Evolutionary conservation across 2,888 invertebrate genomes (phyloP).

Genomic region (Ophraella communa): DNA sequence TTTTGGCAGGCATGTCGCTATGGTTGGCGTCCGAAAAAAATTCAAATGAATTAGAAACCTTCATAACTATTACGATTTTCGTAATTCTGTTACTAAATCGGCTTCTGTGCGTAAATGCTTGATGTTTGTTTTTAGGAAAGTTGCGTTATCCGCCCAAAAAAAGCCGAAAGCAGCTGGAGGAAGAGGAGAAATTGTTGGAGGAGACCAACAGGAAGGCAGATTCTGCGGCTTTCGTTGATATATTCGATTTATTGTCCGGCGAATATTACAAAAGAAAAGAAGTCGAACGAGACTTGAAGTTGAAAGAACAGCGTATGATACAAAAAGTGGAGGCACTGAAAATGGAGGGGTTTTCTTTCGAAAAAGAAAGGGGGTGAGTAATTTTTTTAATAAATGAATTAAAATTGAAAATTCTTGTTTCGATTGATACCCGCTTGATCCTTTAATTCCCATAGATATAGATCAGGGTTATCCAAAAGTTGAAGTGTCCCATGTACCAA

Average conservation of each 20-base stretch:
- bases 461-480: too few relatives aligned
- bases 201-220: constrained; percentile 50
- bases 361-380: constrained; percentile 19
- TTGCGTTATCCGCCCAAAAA: constrained; percentile 65
- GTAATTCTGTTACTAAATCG: too few relatives aligned
- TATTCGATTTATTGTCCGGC: constrained; percentile 67
- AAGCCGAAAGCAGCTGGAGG: constrained; percentile 59
- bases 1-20: background rate
- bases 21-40: background rate
- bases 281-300: constrained; percentile 46
- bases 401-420: too few relatives aligned
- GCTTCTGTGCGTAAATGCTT: too few relatives aligned
- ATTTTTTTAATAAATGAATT: background rate
- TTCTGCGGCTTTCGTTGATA: constrained; percentile 57
- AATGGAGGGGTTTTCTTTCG: constrained; percentile 38
- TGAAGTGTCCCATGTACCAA: too few relatives aligned
- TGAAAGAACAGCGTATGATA: constrained; percentile 46
- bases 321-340: constrained; percentile 56
- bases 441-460: too few relatives aligned
- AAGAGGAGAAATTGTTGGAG: constrained; percentile 53
- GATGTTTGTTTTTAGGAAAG: constrained; percentile 59
- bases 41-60: too few relatives aligned
- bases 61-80: too few relatives aligned
- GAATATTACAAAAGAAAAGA: constrained; percentile 60
- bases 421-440: too few relatives aligned